Conservation (phyloP, 2,113 vertebrate genomes). For the Otis tarda region DNA sequence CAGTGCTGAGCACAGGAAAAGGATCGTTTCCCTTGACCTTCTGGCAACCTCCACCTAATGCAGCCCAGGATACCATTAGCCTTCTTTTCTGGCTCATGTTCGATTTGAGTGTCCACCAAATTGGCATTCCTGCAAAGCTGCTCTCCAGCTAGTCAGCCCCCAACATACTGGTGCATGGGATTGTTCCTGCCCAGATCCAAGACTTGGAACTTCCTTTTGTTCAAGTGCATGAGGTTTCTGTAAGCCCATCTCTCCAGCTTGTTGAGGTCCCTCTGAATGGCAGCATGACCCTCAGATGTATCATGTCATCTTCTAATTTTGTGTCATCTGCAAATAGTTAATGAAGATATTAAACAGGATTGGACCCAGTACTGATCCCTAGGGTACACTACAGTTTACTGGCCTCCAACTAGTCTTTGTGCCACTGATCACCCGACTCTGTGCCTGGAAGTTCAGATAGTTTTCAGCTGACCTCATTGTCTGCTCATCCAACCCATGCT, state of each 20-base stretch:
- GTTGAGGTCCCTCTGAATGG: background rate
- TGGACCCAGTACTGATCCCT: background rate
- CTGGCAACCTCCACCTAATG: background rate
- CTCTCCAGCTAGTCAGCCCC: background rate
- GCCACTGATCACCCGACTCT: background rate
- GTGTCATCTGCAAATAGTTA: background rate
- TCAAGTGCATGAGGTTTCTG: background rate
- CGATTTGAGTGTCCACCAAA: background rate
- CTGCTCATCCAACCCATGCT: background rate
- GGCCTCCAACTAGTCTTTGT: background rate
- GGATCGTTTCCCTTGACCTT: background rate
- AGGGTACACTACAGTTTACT: background rate
- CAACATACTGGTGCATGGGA: background rate
- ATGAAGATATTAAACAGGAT: background rate
- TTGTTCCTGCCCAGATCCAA: background rate
- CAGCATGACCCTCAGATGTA: background rate
- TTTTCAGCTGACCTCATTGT: background rate
- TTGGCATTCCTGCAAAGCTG: background rate
- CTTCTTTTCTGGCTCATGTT: background rate
- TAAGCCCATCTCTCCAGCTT: background rate
- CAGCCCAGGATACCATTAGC: background rate
- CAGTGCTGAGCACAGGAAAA: background rate
- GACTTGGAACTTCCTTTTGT: background rate
- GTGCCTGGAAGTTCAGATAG: too few relatives aligned
- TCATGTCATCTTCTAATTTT: background rate